Percentiles rank a stretch among this genome's conserved stretches.
Evolutionary conservation across 2,797 vertebrate genomes (phyloP).

Genomic region (Hippopotamyrus pictus): DNA sequence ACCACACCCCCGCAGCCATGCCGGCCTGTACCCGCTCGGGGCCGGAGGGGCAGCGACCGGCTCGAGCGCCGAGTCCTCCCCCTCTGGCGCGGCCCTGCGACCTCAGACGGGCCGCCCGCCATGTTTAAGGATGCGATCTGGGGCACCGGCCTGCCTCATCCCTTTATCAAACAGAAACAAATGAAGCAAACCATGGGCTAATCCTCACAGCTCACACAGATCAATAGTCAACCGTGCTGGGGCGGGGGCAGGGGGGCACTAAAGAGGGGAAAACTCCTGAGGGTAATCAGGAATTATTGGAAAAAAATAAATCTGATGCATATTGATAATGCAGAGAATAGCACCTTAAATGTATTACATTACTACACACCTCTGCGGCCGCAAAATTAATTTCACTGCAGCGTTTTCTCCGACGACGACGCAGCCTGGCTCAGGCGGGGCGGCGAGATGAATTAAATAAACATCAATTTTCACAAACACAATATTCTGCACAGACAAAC

Average conservation of each 20-base stretch:
- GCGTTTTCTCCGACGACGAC: neutral
- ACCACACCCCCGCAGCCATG: neutral
- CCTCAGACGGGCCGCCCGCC: too few relatives aligned
- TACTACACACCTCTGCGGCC: neutral
- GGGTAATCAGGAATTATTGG: neutral
- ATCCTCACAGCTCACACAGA: neutral
- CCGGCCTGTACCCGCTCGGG: neutral
- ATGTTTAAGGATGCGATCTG: neutral
- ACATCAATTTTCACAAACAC: neutral
- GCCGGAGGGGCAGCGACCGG: neutral
- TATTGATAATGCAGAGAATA: neutral
- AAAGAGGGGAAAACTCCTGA: neutral
- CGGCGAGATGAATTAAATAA: neutral
- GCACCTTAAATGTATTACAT: neutral
- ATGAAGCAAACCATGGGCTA: neutral
- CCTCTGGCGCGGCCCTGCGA: neutral
- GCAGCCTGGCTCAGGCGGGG: neutral
- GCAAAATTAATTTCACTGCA: neutral
- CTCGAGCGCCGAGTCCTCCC: neutral
- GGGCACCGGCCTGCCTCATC: neutral
- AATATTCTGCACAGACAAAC: neutral
- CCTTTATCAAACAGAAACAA: conserved; percentile 18
- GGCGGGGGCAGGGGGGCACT: neutral
- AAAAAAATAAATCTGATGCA: neutral
- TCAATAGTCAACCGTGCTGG: neutral